Evolutionary conservation across 2,888 invertebrate species (phyloP).

Genomic region (Lamellibrachia satsuma): DNA sequence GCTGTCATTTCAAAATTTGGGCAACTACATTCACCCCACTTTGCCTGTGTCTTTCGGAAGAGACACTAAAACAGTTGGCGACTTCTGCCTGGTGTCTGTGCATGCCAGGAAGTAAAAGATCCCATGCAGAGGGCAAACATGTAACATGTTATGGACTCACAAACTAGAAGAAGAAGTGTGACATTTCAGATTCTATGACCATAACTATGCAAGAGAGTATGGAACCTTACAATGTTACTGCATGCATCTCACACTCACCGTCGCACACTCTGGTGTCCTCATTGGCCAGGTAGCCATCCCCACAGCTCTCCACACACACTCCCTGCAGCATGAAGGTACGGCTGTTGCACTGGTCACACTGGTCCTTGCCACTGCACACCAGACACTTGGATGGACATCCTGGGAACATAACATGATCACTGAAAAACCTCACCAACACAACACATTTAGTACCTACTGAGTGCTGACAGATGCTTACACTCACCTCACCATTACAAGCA

Average conservation of each 20-base stretch:
- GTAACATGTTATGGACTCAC: too few species aligned
- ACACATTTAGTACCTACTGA: neutral
- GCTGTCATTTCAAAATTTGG: too few species aligned
- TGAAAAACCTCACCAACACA: neutral
- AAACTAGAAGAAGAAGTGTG: neutral
- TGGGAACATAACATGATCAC: slow-evolving; percentile 36
- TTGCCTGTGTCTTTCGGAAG: too few species aligned
- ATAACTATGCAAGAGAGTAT: neutral
- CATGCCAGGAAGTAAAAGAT: too few species aligned
- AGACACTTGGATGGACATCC: slow-evolving; percentile 50
- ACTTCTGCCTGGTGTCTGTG: too few species aligned
- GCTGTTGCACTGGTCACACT: slow-evolving; percentile 50
- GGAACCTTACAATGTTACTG: neutral
- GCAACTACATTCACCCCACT: too few species aligned
- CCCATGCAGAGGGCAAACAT: too few species aligned
- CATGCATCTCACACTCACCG: slow-evolving; percentile 40
- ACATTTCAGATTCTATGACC: neutral
- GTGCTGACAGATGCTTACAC: too few species aligned
- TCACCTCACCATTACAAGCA: neutral
- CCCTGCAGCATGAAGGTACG: slow-evolving; percentile 46
- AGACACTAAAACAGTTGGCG: too few species aligned
- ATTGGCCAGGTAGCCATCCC: slow-evolving; percentile 43
- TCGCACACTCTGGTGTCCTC: slow-evolving; percentile 44
- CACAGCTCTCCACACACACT: slow-evolving; percentile 48
- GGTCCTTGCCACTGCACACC: slow-evolving; percentile 42